Conservation (phyloP, 1,140 invertebrate species). For the Lineus longissimus region DNA sequence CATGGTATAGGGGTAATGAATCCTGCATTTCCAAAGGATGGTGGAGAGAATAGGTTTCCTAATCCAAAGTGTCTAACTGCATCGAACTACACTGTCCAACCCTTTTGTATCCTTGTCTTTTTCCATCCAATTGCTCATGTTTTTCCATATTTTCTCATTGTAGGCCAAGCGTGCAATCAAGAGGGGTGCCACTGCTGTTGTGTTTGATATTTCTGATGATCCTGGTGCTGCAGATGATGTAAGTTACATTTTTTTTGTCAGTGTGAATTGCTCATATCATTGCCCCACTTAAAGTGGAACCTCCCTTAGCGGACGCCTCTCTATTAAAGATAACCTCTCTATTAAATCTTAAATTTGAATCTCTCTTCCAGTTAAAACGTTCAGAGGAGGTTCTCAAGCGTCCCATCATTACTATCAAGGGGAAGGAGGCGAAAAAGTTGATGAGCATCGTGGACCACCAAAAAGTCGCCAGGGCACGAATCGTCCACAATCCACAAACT, state of each 20-base stretch:
- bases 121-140: too few relatives aligned
- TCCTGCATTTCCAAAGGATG: too few relatives aligned
- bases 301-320: too few relatives aligned
- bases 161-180: constrained; percentile 43
- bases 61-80: too few relatives aligned
- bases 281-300: too few relatives aligned
- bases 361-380: constrained; percentile 24
- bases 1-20: too few relatives aligned
- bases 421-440: constrained; percentile 31
- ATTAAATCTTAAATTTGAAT: too few relatives aligned
- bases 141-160: constrained; percentile 16
- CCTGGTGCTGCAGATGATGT: constrained; percentile 35
- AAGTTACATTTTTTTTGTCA: constrained; percentile 10
- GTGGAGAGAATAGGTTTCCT: too few relatives aligned
- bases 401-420: constrained; percentile 33
- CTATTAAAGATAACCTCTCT: too few relatives aligned
- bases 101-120: too few relatives aligned
- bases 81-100: too few relatives aligned
- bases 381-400: constrained; percentile 12
- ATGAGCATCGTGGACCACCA: constrained; percentile 39
- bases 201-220: constrained; percentile 46
- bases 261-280: too few relatives aligned
- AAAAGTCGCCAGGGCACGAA: constrained; percentile 32
- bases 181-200: constrained; percentile 43
- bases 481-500: constrained; percentile 11